These are phyloP conservation scores for Patella ulyssiponensis DNA, from an alignment of 2,888 invertebrate species.

Conservation along the genomic window DNA sequence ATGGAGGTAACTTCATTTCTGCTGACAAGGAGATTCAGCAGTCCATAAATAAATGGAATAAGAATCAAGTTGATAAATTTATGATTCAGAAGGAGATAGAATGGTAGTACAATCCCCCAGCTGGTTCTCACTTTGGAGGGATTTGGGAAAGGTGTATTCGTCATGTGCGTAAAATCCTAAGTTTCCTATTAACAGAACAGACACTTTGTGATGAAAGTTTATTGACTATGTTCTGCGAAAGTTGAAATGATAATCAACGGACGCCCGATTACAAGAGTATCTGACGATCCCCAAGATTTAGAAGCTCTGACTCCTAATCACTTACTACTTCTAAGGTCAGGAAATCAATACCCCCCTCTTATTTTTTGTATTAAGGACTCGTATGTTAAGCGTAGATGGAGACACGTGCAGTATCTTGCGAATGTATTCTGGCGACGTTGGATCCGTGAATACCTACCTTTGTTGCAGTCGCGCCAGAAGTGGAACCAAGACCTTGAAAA, in stretches of 20 bases:
- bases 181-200: conserved; percentile 25
- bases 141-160: conserved; percentile 40
- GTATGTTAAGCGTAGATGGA: conserved; percentile 35
- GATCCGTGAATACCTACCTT: conserved; percentile 28
- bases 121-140: conserved; percentile 34
- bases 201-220: conserved; percentile 27
- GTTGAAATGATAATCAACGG: conserved; percentile 35
- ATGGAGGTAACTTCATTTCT: conserved; percentile 31
- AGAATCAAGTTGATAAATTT: conserved; percentile 26
- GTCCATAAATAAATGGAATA: conserved; percentile 5
- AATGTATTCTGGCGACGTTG: conserved; percentile 33
- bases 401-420: conserved; percentile 39
- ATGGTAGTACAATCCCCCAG: conserved; percentile 38
- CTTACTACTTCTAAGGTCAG: conserved; percentile 21
- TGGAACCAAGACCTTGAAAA: conserved; percentile 11
- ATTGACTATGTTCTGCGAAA: conserved; percentile 31
- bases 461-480: conserved; percentile 25
- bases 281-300: conserved; percentile 24
- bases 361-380: conserved; percentile 28
- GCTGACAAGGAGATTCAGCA: not conserved
- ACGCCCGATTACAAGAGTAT: conserved; percentile 27
- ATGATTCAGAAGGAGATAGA: conserved; percentile 28
- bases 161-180: conserved; percentile 26
- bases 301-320: conserved; percentile 33
- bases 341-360: conserved; percentile 28